Evolutionary conservation across 2,113 vertebrate genomes (phyloP).

Genomic region (Silurus asotus): DNA sequence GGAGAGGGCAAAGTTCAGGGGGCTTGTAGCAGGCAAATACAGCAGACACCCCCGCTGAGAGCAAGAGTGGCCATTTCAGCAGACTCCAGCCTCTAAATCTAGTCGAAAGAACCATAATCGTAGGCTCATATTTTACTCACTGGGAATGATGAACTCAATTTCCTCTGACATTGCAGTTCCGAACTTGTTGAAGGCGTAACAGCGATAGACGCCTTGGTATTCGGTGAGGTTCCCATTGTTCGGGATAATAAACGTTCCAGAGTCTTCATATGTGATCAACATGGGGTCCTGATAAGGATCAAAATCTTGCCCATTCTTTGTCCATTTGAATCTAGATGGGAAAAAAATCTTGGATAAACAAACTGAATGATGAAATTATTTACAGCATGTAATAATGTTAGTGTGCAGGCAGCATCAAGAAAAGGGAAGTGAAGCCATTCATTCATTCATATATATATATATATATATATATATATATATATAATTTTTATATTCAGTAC

Average conservation of each 20-base stretch:
- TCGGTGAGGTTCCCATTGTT: conserved; percentile 85
- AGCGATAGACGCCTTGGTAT: conserved; percentile 91
- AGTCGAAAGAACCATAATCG: conserved; percentile 59
- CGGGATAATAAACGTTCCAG: conserved; percentile 89
- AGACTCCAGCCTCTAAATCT: conserved; percentile 58
- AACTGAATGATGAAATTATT: neutral
- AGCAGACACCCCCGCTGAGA: conserved; percentile 52
- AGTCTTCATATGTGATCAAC: conserved; percentile 76
- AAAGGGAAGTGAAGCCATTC: neutral
- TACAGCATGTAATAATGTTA: neutral
- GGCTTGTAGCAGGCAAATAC: conserved; percentile 59
- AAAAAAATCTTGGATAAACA: neutral
- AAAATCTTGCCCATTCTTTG: conserved; percentile 85
- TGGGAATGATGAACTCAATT: conserved; percentile 88
- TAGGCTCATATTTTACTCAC: conserved; percentile 76
- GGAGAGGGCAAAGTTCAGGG: conserved; percentile 40
- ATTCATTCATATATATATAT: too few species aligned
- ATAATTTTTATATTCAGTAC: neutral
- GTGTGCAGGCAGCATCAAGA: neutral
- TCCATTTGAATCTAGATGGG: conserved; percentile 84
- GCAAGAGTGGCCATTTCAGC: conserved; percentile 53
- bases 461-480: neutral
- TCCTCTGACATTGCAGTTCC: conserved; percentile 90
- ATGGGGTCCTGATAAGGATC: conserved; percentile 81
- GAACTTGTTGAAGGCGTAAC: conserved; percentile 84